Percentiles rank a stretch among this genome's conserved stretches.
phyloP scores from a whole-genome alignment of 2,113 vertebrate genomes.

The Puffinus mauretanicus region DNA sequence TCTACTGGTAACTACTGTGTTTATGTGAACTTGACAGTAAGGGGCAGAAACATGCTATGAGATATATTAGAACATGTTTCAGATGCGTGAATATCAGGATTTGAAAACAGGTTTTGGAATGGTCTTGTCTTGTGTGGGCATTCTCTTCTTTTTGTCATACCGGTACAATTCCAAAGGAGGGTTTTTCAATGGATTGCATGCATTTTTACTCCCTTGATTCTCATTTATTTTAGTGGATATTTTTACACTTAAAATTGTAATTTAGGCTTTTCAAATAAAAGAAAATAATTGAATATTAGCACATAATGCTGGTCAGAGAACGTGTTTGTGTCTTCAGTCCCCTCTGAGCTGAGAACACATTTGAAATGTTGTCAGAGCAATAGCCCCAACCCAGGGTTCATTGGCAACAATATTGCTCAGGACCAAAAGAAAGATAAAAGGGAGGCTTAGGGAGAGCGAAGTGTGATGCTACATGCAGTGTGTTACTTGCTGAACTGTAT shows the following conservation, averaged over 20 bases:
- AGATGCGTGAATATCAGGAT: background rate
- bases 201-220: background rate
- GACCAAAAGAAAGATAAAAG: background rate
- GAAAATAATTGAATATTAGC: background rate
- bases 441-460: background rate
- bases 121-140: background rate
- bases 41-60: background rate
- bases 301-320: background rate
- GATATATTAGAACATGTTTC: background rate
- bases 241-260: background rate
- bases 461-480: background rate
- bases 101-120: background rate
- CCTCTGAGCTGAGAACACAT: background rate
- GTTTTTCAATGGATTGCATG: background rate
- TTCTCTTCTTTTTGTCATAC: background rate
- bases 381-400: background rate
- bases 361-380: accelerated
- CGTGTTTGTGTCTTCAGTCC: background rate
- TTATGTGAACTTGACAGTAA: background rate
- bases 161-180: background rate
- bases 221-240: background rate
- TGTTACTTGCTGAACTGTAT: background rate
- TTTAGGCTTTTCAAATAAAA: background rate
- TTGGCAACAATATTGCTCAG: background rate
- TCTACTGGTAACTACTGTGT: background rate